phyloP scores from a whole-genome alignment of 2,113 vertebrate genomes.

The Neopipo cinnamomea region DNA sequence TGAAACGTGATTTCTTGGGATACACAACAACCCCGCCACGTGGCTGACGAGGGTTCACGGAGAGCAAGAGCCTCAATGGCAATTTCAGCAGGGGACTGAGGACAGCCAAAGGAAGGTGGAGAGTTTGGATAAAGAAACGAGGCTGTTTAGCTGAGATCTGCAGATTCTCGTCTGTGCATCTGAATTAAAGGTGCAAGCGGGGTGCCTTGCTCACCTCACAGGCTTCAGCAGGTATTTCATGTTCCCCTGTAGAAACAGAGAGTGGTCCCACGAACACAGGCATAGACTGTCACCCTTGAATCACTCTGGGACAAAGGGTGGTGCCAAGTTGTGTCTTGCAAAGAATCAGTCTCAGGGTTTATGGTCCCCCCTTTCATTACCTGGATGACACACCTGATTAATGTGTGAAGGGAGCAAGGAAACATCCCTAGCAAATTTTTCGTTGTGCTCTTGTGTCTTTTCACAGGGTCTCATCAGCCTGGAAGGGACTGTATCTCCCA shows the following conservation, averaged over 20 bases:
- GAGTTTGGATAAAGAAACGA: neutral
- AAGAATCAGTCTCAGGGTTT: neutral
- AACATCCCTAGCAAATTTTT: neutral
- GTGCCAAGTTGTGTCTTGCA: neutral
- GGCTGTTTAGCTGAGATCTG: neutral
- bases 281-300: neutral
- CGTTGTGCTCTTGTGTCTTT: neutral
- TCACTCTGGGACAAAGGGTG: neutral
- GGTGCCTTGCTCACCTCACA: neutral
- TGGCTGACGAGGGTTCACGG: neutral
- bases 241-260: neutral
- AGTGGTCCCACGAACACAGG: too few relatives aligned
- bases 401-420: fast-evolving
- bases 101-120: neutral
- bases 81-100: neutral
- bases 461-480: neutral
- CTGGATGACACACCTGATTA: neutral
- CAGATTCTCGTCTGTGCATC: neutral
- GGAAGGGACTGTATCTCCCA: neutral
- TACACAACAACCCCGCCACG: neutral
- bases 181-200: neutral
- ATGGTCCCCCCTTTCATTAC: neutral
- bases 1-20: neutral
- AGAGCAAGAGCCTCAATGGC: neutral
- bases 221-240: neutral